Evolutionary conservation across 2,113 vertebrate species (phyloP), one percentile per base, ranked within the genome.

Genomic region (Prunella fulvescens): DNA sequence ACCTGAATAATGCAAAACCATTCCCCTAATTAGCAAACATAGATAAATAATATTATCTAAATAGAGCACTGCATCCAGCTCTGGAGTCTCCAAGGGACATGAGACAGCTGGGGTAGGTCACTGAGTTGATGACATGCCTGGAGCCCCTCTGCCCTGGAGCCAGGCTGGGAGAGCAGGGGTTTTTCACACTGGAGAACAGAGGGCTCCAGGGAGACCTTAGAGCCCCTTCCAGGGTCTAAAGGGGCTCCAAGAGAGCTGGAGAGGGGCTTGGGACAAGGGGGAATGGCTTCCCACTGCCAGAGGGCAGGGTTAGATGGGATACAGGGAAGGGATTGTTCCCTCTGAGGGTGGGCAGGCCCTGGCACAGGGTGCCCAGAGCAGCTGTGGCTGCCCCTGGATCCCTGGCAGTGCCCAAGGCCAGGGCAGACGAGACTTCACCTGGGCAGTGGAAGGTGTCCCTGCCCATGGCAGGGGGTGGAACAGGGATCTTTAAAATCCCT

Each of bases 351-450:
- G 19, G 1, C 0, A 66, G 23, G 19, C 4, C 18, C 23, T 24
- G 23, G 58, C 33, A 81, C 3, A 39, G 58, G 8, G 0, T 20
- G 3, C 44, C 60, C 69, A 51, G 26, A 44, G 37, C 0, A 81
- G 66, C 66, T 57, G 50, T 4, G 57, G 20, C 48, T 57, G 58
- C 5, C 20, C 35, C 60, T 50, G 73, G 16, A 40, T 29, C 57
- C 35, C 58, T 37, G 42, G 5, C 0, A 50, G 14, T 23, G 37
- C 2, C 51, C 33, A 11, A 51, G 51, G 51, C 44, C 67, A 29
- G 69, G 28, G 0, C 51, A 25, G 35, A n/a, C 0, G 0, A 7
- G 54, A 7, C 26, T n/a, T 25, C 4, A 2, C 22, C 23, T 48
- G 35, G 14, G 9, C 0, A 26, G 42, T 0, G 14, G 17, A 5